Base-by-base conservation (phyloP, 2,113 vertebrate species). In the Nesospiza acunhae region DNA sequence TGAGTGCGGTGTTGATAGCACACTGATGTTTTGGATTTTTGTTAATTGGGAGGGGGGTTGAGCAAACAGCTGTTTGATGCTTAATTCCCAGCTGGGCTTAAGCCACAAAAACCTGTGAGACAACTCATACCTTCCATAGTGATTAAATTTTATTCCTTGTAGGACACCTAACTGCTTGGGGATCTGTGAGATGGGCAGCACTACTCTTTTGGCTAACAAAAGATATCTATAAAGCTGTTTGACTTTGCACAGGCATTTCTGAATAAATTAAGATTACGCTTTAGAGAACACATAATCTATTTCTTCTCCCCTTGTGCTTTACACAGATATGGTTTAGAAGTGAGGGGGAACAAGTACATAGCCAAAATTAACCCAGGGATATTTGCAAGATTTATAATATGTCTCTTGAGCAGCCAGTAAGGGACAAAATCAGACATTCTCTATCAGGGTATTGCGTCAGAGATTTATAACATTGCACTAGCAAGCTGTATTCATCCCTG, bases 81-180 rank as follows among this genome's bases (percentile, higher is more conserved):
- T 59, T 22, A 44, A 68, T 68, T 68, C 27, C 37, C 44, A 68
- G 21, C 21, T 52, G 31, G 31, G 6, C 17, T 52, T 44, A 18
- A 59, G 53, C 14, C 37, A 37, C 0, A 0, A 26, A 3, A 68
- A 44, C 7, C 26, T 37, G 14, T 63, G 11, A 70, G 11, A 58
- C 12, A 55, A 28, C 4, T 52, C 39, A 16, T 60, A 31, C 14
- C 19, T 58, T 70, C 23, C 10, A 31, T 22, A 3, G 14, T 47
- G 33, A 76, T 60, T 23, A 39, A 17, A 47, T 81, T 62, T 74
- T 47, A 58, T 13, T 69, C n/a, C 15, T 63, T 44, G 22, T 55
- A 59, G 28, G 31, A 66, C 16, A 44, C 10, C 20, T 53, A 52
- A 28, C 53, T 63, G 33, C 62, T 44, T 73, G 15, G 6, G 9